Evolutionary conservation across 2,797 vertebrate species (phyloP).

Genomic region (Etheostoma nigrum): DNA sequence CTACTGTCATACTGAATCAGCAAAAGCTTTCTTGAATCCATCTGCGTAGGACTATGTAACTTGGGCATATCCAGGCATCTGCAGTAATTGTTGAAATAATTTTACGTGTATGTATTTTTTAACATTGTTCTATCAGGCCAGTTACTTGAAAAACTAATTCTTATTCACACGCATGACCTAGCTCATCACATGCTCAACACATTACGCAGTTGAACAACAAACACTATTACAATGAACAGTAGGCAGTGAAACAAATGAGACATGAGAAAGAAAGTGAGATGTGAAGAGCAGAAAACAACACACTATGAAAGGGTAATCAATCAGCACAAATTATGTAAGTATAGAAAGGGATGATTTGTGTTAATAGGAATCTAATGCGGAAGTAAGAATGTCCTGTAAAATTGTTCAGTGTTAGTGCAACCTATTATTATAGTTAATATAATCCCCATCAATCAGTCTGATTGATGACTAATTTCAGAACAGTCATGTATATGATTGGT

Average conservation of each 20-base stretch:
- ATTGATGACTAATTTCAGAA: slow-evolving; percentile 9
- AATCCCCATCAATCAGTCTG: slow-evolving; percentile 2
- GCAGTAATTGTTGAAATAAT: background rate
- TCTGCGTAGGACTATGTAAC: background rate
- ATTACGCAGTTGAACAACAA: background rate
- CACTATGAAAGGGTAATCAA: background rate
- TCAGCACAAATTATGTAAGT: background rate
- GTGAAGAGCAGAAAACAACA: background rate
- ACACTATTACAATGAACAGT: background rate
- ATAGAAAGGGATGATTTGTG: background rate
- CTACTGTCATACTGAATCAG: background rate
- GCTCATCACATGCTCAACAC: background rate
- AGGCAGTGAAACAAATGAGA: background rate
- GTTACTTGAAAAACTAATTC: background rate
- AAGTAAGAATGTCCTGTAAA: slow-evolving; percentile 2
- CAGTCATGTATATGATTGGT: background rate
- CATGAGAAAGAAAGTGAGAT: background rate
- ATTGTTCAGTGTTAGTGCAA: background rate
- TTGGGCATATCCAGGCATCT: background rate
- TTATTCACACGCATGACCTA: background rate
- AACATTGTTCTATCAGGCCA: slow-evolving; percentile 6
- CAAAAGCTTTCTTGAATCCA: slow-evolving; percentile 5
- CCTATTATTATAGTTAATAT: background rate
- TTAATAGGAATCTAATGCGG: background rate
- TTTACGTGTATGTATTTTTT: background rate